Conservation (phyloP, 2,888 invertebrate genomes). For the Cenopis cana region DNA sequence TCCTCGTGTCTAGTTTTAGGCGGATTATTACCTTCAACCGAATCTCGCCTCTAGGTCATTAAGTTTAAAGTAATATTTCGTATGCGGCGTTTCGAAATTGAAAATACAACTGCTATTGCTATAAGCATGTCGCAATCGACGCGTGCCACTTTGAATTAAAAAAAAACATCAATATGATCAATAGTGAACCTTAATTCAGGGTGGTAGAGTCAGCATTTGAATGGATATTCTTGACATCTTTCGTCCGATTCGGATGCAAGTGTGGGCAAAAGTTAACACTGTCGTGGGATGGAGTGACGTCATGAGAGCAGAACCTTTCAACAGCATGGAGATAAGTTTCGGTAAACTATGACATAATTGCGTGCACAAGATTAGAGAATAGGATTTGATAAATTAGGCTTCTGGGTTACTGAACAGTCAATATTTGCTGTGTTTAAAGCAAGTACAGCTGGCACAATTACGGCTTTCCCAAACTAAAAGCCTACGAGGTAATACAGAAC, state of each 20-base stretch:
- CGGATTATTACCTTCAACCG: slow-evolving; percentile 19
- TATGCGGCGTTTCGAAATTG: slow-evolving; percentile 60
- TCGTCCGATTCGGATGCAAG: slow-evolving; percentile 53
- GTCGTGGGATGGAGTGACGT: slow-evolving; percentile 73
- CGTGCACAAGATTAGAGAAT: slow-evolving; percentile 12
- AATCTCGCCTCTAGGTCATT: slow-evolving; percentile 53
- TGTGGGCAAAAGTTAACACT: slow-evolving; percentile 46
- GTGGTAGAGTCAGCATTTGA: slow-evolving; percentile 49
- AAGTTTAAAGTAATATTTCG: slow-evolving; percentile 49
- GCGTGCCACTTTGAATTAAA: slow-evolving; percentile 68
- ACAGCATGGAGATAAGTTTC: slow-evolving; percentile 51
- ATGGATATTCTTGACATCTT: slow-evolving; percentile 44
- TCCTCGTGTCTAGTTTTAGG: slow-evolving; percentile 62
- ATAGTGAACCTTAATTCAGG: slow-evolving; percentile 55
- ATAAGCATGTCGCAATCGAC: slow-evolving; percentile 73
- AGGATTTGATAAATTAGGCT: slow-evolving; percentile 22
- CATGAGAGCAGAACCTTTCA: slow-evolving; percentile 55
- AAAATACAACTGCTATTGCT: slow-evolving; percentile 53
- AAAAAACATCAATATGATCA: slow-evolving; percentile 44
- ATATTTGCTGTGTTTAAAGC: slow-evolving; percentile 18
- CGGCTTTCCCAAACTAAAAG: neutral
- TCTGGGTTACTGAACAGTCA: slow-evolving; percentile 23
- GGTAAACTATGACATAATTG: slow-evolving; percentile 54
- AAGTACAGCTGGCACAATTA: neutral
- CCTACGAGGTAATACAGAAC: neutral